These are phyloP conservation scores for Arvicanthis niloticus DNA, from an alignment of 2,113 vertebrate species.

Conservation along the genomic window DNA sequence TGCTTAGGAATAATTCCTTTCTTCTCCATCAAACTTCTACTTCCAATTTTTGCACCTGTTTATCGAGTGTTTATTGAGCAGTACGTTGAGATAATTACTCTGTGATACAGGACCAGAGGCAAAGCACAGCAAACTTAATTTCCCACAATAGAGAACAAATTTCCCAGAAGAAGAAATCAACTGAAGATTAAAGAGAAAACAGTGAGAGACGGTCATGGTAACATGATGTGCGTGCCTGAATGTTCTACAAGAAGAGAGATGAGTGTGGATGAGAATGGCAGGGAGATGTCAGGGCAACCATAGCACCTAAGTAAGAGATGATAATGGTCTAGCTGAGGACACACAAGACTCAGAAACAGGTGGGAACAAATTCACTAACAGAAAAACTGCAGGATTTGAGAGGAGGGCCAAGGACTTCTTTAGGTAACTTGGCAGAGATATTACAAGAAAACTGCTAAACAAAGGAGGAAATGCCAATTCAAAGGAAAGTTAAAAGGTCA, in stretches of 20 bases:
- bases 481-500: background rate
- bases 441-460: background rate
- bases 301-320: background rate
- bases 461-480: background rate
- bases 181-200: background rate
- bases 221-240: background rate
- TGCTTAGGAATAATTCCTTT: conserved; percentile 21
- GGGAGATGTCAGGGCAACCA: background rate
- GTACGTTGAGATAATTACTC: conserved; percentile 8
- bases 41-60: background rate
- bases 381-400: background rate
- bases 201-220: background rate
- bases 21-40: conserved; percentile 1
- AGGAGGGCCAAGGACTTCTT: background rate
- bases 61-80: background rate
- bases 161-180: background rate
- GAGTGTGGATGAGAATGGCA: background rate
- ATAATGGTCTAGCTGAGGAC: background rate
- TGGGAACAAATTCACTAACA: background rate
- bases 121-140: background rate
- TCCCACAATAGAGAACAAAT: background rate
- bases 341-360: background rate
- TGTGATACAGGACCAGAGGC: background rate
- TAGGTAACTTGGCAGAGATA: background rate
- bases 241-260: background rate